Percentiles rank a stretch among this genome's conserved stretches.
phyloP scores from a whole-genome alignment of 2,113 vertebrate species.

The Melanerpes formicivorus region DNA sequence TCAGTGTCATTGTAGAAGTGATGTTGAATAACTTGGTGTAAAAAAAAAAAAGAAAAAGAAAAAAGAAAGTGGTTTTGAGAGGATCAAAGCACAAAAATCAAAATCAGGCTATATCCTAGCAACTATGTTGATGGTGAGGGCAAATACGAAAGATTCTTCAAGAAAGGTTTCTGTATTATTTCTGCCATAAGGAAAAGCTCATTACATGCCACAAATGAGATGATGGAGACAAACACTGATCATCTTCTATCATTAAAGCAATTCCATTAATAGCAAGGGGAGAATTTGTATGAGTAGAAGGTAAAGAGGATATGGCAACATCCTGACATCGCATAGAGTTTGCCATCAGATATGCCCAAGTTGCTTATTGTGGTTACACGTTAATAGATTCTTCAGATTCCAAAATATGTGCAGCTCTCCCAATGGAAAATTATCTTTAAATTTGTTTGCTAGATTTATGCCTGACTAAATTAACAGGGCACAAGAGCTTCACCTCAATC shows the following conservation, averaged over 20 bases:
- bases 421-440: conserved; percentile 14
- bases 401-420: neutral
- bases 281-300: neutral
- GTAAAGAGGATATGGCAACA: neutral
- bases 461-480: neutral
- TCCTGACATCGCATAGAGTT: neutral
- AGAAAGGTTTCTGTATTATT: conserved; percentile 21
- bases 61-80: neutral
- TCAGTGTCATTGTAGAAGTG: neutral
- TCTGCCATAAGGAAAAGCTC: neutral
- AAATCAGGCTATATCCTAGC: conserved; percentile 7
- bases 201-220: neutral
- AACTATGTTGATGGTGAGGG: neutral
- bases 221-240: neutral
- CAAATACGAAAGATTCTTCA: conserved; percentile 40
- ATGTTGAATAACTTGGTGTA: neutral
- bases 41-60: neutral
- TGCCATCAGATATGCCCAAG: neutral
- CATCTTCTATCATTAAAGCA: neutral
- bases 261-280: neutral
- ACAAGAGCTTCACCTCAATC: neutral
- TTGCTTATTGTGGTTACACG: neutral
- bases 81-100: conserved; percentile 3
- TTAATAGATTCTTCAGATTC: conserved; percentile 4
- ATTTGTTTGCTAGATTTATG: neutral